A percentile compares a stretch with the other conserved stretches of the same genome.
These are phyloP conservation scores for Aphodius granarius DNA, from an alignment of 2,888 invertebrate genomes.

Conservation along the genomic window DNA sequence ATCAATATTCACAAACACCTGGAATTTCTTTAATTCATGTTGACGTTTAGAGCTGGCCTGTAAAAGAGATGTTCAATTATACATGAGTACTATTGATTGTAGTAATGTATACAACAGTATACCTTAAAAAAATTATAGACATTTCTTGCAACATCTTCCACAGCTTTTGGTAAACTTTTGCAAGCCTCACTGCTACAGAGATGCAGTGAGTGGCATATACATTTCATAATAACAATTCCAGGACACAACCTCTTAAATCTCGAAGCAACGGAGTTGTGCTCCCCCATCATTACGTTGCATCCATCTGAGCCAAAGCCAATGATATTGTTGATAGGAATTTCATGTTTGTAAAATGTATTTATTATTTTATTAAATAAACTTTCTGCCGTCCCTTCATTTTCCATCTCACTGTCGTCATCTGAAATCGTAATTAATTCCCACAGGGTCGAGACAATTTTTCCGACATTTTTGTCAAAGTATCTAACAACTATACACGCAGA, in stretches of 20 bases:
- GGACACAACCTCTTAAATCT: conserved; percentile 39
- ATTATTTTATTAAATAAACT: conserved; percentile 19
- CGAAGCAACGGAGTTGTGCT: conserved; percentile 41
- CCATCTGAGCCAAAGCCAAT: conserved; percentile 47
- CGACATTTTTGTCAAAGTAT: too few relatives aligned
- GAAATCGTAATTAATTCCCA: too few relatives aligned
- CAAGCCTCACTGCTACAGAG: conserved; percentile 43
- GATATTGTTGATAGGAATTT: conserved; percentile 40
- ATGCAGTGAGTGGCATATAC: conserved; percentile 45
- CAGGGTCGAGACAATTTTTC: too few relatives aligned
- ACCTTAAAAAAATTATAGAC: neutral
- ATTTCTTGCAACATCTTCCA: conserved; percentile 40
- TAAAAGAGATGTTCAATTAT: neutral
- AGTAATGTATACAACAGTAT: too few relatives aligned
- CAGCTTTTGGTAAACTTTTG: conserved; percentile 39
- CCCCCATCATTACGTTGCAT: conserved; percentile 44
- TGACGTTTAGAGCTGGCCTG: conserved; percentile 32
- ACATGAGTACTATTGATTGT: neutral
- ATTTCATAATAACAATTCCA: conserved; percentile 41
- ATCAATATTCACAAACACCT: conserved; percentile 35
- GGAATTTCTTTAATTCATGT: conserved; percentile 31
- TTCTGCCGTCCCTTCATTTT: neutral
- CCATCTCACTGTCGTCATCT: too few relatives aligned
- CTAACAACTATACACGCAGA: conserved; percentile 27
- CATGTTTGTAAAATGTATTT: neutral